These are phyloP conservation scores for Fragum sueziense DNA, from an alignment of 2,888 invertebrate species.

Conservation along the genomic window DNA sequence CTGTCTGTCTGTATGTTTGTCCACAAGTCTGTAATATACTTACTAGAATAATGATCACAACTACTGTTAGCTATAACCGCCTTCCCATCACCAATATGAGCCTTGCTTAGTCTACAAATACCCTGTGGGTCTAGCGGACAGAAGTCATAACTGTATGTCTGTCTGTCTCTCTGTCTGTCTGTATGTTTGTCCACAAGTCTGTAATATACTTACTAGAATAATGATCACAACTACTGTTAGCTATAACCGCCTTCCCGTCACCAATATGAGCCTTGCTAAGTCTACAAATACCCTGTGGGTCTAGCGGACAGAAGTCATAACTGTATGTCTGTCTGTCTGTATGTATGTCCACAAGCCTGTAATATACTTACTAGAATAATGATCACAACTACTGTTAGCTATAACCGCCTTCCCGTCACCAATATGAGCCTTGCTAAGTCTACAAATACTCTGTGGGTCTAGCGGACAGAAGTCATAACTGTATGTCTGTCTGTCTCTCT, in stretches of 20 bases:
- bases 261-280: constrained; percentile 67
- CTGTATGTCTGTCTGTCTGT: no score
- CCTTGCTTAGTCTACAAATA: constrained; percentile 65
- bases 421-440: constrained; percentile 66
- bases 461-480: constrained; percentile 72
- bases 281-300: constrained; percentile 56
- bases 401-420: constrained; percentile 60
- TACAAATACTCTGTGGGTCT: constrained; percentile 55
- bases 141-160: no score
- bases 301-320: constrained; percentile 69
- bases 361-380: constrained; percentile 70
- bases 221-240: constrained; percentile 65
- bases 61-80: constrained; percentile 51
- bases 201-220: constrained; percentile 64
- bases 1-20: no score
- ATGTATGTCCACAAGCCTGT: no score
- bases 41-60: constrained; percentile 71
- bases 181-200: no score
- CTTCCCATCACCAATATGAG: constrained; percentile 65
- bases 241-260: constrained; percentile 56
- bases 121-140: constrained; percentile 41
- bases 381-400: constrained; percentile 64
- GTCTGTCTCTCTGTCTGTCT: no score
- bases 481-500: no score
- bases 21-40: constrained; percentile 32